Evolutionary conservation across 2,797 vertebrate species (phyloP), one percentile per base, ranked within the genome.

Genomic region (Sebastes goodei): DNA sequence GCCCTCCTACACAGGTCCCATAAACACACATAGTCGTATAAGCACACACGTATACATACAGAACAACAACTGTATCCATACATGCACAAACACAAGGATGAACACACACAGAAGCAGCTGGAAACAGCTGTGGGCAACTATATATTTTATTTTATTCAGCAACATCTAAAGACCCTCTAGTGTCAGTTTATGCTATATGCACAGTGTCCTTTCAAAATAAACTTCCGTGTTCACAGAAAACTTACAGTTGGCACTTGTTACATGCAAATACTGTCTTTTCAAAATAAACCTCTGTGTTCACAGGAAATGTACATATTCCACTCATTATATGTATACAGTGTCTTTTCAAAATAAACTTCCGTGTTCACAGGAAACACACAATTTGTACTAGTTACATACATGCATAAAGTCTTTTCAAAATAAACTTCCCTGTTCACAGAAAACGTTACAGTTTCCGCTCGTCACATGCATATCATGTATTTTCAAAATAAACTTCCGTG

Each of bases 1-100:
- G 82, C 67, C 81, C 88, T 89, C 92, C 92, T 76, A 89, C 91
- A 84, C 86, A 74, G 68, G 74, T 80, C 81, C 76, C 57, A 52
- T 33, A n/a, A 38, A 9, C 69, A 61, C 66, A 55, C 23, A 73
- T 23, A 20, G 7, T 20, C 1, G 20, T 49, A 49, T 49, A 20
- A 49, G 46, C 3, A 70, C 80, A 67, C 27, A 59, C 12, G 23
- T 1, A 70, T 10, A 55, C 38, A 42, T 15, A 42, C 38, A 42
- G 14, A 33, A 64, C 65, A 42, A 12, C 30, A 59, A 20, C 64
- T 17, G 46, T 20, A 20, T 49, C 17, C 46, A 7, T 8, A 55
- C 53, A 55, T 20, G n/a, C 21, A 55, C 53, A 55, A 17, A 55
- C 0, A 55, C 10, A 55, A 8, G 9, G 17, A 52, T n/a, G 9